A percentile compares a stretch with the other conserved stretches of the same genome.
These are phyloP conservation scores for Gallinago stenura DNA, from an alignment of 2,797 vertebrate genomes.

Conservation along the genomic window DNA sequence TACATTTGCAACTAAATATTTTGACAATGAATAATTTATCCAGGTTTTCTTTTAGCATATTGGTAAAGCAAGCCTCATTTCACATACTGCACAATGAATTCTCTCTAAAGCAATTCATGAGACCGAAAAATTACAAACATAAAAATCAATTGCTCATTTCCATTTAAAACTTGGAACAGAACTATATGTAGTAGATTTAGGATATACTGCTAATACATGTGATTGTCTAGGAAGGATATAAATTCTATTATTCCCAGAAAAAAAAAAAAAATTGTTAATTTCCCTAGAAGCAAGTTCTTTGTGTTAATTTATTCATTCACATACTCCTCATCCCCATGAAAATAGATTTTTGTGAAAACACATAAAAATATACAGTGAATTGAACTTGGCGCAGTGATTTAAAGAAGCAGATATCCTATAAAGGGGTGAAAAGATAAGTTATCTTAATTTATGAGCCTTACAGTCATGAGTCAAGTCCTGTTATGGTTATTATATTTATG, in stretches of 20 bases:
- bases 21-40: constrained; percentile 62
- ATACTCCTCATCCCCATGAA: neutral
- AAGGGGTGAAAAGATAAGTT: neutral
- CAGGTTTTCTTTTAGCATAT: constrained; percentile 32
- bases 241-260: neutral
- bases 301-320: constrained; percentile 53
- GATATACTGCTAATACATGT: neutral
- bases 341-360: neutral
- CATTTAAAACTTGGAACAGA: constrained; percentile 13
- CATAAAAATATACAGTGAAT: constrained; percentile 6
- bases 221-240: neutral
- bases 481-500: constrained; percentile 38
- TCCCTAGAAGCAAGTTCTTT: neutral
- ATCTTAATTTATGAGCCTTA: constrained; percentile 45
- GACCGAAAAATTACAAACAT: constrained; percentile 15
- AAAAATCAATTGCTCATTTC: constrained; percentile 50
- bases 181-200: neutral
- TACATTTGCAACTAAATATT: constrained; percentile 41
- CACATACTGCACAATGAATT: constrained; percentile 1
- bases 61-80: constrained; percentile 25
- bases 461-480: constrained; percentile 32
- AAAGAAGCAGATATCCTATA: constrained; percentile 3
- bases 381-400: constrained; percentile 3
- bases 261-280: neutral
- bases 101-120: neutral